phyloP scores from a whole-genome alignment of 2,113 vertebrate genomes.

The Planiliza haematocheilus region DNA sequence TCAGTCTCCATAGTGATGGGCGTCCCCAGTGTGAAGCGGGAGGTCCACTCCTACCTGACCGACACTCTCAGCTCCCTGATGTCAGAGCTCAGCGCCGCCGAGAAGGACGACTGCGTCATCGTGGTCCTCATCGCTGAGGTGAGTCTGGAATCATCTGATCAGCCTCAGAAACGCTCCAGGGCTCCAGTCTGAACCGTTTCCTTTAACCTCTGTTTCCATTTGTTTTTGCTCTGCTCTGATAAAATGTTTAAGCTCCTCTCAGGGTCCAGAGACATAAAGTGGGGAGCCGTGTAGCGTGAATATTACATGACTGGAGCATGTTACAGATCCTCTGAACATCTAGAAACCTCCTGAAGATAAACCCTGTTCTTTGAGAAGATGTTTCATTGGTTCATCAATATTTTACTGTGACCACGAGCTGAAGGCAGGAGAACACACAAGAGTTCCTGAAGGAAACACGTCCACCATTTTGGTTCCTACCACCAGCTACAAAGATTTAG shows the following conservation, averaged over 20 bases:
- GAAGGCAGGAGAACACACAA: too few species aligned
- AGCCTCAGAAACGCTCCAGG: too few species aligned
- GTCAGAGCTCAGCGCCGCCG: constrained; percentile 91
- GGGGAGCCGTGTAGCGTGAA: constrained; percentile 37
- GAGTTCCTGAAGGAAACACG: too few species aligned
- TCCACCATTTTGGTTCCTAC: too few species aligned
- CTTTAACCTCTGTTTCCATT: not conserved
- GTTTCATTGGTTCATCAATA: too few species aligned
- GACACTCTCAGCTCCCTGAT: constrained; percentile 97
- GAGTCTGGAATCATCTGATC: too few species aligned
- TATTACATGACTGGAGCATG: constrained; percentile 48
- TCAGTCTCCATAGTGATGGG: constrained; percentile 98
- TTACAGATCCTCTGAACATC: not conserved
- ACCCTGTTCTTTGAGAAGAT: too few species aligned
- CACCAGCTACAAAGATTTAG: too few species aligned
- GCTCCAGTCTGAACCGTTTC: not conserved
- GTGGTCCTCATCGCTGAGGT: constrained; percentile 97
- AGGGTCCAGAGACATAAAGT: constrained; percentile 4
- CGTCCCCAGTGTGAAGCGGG: constrained; percentile 95
- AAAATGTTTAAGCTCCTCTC: constrained; percentile 14
- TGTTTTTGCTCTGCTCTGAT: constrained; percentile 3
- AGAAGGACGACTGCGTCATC: constrained; percentile 96
- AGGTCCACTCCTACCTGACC: constrained; percentile 96
- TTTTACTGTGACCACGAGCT: too few species aligned
- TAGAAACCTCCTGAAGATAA: too few species aligned